These are phyloP conservation scores for Trichoplusia ni DNA, from an alignment of 1,140 invertebrate species.

Conservation along the genomic window DNA sequence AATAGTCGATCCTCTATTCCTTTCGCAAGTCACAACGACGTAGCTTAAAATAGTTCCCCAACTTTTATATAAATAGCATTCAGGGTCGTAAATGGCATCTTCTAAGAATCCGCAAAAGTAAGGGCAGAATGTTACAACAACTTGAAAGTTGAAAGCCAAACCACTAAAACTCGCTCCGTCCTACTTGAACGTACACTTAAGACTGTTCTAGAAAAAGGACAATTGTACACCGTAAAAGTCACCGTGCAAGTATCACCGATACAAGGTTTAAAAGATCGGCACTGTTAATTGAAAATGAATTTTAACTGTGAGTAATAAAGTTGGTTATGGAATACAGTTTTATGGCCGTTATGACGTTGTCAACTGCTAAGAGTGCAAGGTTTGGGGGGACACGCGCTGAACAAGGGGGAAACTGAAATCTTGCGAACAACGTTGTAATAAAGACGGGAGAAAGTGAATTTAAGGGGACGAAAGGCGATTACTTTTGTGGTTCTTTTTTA, in stretches of 20 bases:
- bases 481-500: slow-evolving; percentile 77
- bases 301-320: slow-evolving; percentile 62
- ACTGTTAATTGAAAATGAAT: slow-evolving; percentile 65
- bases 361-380: slow-evolving; percentile 51
- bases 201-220: slow-evolving; percentile 68
- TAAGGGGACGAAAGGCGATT: slow-evolving; percentile 83
- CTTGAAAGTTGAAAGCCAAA: slow-evolving; percentile 65
- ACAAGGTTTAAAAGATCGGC: slow-evolving; percentile 32
- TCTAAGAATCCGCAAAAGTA: slow-evolving; percentile 36
- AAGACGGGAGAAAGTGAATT: slow-evolving; percentile 84
- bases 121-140: slow-evolving; percentile 43
- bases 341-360: slow-evolving; percentile 69
- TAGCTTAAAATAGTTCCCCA: slow-evolving; percentile 30
- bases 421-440: slow-evolving; percentile 82
- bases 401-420: slow-evolving; percentile 76
- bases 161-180: slow-evolving; percentile 66
- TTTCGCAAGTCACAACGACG: slow-evolving; percentile 1
- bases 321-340: slow-evolving; percentile 44
- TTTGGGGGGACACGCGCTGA: slow-evolving; percentile 73
- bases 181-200: slow-evolving; percentile 63
- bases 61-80: slow-evolving; percentile 39
- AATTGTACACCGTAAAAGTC: slow-evolving; percentile 58
- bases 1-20: slow-evolving; percentile 1
- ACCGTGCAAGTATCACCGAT: slow-evolving; percentile 20
- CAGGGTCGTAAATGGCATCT: slow-evolving; percentile 37